Evolutionary conservation across 1,140 invertebrate species (phyloP).

Genomic region (Kradibia gibbosae): DNA sequence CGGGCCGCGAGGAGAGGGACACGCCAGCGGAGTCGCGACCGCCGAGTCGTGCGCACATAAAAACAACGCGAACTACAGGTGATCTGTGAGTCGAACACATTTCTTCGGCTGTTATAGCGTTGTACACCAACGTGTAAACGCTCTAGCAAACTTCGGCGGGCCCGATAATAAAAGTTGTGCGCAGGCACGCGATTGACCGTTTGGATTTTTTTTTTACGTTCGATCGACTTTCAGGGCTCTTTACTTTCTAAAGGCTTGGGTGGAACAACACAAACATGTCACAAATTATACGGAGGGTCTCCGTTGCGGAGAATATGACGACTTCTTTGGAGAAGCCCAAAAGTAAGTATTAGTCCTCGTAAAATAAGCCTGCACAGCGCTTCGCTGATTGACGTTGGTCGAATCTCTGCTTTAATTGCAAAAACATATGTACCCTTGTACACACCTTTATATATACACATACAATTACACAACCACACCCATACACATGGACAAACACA

Average conservation of each 20-base stretch:
- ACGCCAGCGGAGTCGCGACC: not conserved
- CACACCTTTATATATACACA: too few relatives aligned
- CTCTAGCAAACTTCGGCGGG: not conserved
- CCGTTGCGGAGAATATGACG: constrained; percentile 55
- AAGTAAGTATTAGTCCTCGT: constrained; percentile 45
- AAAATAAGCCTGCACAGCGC: not conserved
- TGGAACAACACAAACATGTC: constrained; percentile 40
- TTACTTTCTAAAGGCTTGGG: not conserved
- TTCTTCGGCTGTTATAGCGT: constrained; percentile 17
- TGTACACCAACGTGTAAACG: not conserved
- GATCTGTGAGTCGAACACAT: constrained; percentile 29
- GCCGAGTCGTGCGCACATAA: constrained; percentile 38
- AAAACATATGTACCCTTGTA: not conserved
- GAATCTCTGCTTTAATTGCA: not conserved
- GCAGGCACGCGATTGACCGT: not conserved
- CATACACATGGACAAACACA: too few relatives aligned
- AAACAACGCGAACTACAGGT: constrained; percentile 20
- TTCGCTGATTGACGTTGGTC: not conserved
- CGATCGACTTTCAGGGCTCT: not conserved
- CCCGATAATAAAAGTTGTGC: not conserved
- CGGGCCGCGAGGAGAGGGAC: not conserved
- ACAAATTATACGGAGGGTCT: constrained; percentile 50
- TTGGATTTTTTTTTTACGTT: not conserved
- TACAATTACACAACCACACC: too few relatives aligned
- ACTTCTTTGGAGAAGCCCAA: constrained; percentile 49